Evolutionary conservation across 2,888 invertebrate species (phyloP), one percentile per base, ranked within the genome.

Genomic region (Hydrotaea diabolus): DNA sequence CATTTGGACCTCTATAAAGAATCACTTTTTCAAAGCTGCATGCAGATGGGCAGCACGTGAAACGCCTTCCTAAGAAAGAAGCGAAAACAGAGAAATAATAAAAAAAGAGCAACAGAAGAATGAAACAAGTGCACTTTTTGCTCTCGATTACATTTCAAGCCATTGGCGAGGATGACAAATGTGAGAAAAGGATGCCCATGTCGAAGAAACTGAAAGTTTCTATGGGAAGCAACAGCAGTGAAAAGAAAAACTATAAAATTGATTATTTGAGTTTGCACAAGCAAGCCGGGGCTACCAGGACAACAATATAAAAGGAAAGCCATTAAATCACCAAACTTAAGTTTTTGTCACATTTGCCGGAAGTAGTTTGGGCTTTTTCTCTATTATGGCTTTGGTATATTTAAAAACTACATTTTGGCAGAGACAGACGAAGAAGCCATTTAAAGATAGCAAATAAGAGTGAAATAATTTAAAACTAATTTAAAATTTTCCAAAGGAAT

Each of bases 121-220:
- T 39, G 49, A 49, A n/a, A 49, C 49, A 15, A 49, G 49, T 49
- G 49, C 49, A 49, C 3, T 31, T 21, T 55, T 55, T 55, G 4
- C 21, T 2, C 21, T 55, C 5, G 1, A 39, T 55, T 2, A 5
- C 55, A 55, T 55, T 19, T 3, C 55, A 55, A 59, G 2, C 26
- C 15, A 59, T 26, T 59, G 55, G 15, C 26, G 26, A 23, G 62
- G 73, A 73, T 75, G 78, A 79, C 66, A 76, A 69, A 74, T 72
- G 57, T 69, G 79, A 59, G 73, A 85, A 81, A 39, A n/a, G 26
- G n/a, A n/a, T 66, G 49, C 66, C 49, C n/a, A n/a, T 71, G 31
- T 53, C 57, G 11, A 82, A 79, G 77, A 81, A 81, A 76, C 13
- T 46, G 59, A 75, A 77, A 80, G 76, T 77, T 75, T 66, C 15